phyloP scores from a whole-genome alignment of 2,797 vertebrate species.

The Helicolenus hilgendorfi region DNA sequence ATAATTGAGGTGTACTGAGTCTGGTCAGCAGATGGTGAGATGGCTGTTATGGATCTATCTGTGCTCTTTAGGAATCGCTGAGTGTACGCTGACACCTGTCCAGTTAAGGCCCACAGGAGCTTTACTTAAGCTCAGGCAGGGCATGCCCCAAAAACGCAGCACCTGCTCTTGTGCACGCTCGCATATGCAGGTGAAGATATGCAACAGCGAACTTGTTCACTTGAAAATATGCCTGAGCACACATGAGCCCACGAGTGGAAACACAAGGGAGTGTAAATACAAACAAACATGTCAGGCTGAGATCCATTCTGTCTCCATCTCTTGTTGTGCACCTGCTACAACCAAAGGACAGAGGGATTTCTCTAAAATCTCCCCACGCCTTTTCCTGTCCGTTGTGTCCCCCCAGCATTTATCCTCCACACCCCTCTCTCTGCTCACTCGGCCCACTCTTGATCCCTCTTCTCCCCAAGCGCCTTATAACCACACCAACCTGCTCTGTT shows the following conservation, averaged over 20 bases:
- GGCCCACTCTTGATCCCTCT: conserved; percentile 39
- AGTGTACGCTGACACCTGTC: conserved; percentile 76
- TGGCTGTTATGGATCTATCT: conserved; percentile 71
- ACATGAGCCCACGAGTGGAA: conserved; percentile 39
- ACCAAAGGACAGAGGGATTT: not conserved
- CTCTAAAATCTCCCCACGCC: not conserved
- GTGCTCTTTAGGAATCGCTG: conserved; percentile 68
- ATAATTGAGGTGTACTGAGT: conserved; percentile 86
- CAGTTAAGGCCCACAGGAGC: conserved; percentile 48
- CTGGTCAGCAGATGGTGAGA: conserved; percentile 85
- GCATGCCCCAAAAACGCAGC: conserved; percentile 4
- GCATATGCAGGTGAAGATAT: conserved; percentile 31
- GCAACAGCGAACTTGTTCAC: conserved; percentile 16
- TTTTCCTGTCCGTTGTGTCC: not conserved
- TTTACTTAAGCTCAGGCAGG: conserved; percentile 7
- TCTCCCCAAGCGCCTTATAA: not conserved
- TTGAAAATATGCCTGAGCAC: conserved; percentile 53
- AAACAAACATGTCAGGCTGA: conserved; percentile 34
- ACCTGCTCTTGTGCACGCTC: conserved; percentile 9
- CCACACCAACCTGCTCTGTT: conserved; percentile 22
- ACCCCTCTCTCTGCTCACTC: conserved; percentile 21
- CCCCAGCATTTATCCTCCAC: conserved; percentile 36
- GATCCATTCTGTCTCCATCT: conserved; percentile 19
- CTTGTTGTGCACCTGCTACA: conserved; percentile 41
- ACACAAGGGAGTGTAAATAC: conserved; percentile 33